These are phyloP conservation scores for Tribolium castaneum DNA, from an alignment of 1,140 invertebrate species.

Conservation along the genomic window DNA sequence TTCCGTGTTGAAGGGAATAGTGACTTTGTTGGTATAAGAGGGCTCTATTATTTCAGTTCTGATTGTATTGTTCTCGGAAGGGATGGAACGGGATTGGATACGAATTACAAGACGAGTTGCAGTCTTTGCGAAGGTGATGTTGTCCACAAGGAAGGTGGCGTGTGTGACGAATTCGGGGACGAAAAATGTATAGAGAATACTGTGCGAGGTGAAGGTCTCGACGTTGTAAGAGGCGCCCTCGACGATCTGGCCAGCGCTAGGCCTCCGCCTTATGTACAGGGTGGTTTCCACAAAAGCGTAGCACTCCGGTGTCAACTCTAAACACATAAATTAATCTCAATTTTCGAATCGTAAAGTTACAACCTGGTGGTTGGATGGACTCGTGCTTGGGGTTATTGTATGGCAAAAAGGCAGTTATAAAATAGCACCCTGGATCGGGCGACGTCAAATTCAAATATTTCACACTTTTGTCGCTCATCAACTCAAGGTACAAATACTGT, in stretches of 20 bases:
- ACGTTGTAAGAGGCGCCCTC: constrained; percentile 42
- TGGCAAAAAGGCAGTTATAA: constrained; percentile 79
- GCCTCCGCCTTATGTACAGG: constrained; percentile 48
- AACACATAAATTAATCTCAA: background rate
- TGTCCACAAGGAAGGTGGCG: constrained; percentile 45
- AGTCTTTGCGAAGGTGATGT: constrained; percentile 47
- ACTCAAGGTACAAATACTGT: constrained; percentile 62
- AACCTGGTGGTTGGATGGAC: constrained; percentile 80
- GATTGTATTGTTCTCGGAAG: constrained; percentile 62
- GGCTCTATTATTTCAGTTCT: constrained; percentile 60
- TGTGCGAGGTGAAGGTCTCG: constrained; percentile 29
- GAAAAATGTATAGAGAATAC: constrained; percentile 63
- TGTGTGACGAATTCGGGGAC: background rate
- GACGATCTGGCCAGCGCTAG: constrained; percentile 42
- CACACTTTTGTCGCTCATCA: constrained; percentile 66
- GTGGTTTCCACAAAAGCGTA: constrained; percentile 51
- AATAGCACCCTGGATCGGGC: constrained; percentile 83
- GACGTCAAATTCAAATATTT: constrained; percentile 69
- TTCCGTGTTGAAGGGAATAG: constrained; percentile 67
- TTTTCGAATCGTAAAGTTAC: constrained; percentile 38
- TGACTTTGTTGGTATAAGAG: constrained; percentile 50
- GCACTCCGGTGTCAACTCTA: constrained; percentile 55
- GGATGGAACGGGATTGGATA: constrained; percentile 64
- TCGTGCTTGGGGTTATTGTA: constrained; percentile 77
- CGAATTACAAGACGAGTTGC: constrained; percentile 59